A percentile compares a stretch with the other conserved stretches of the same genome.
These are phyloP conservation scores for Chiroxiphia lanceolata DNA, from an alignment of 2,797 vertebrate species.

Conservation along the genomic window DNA sequence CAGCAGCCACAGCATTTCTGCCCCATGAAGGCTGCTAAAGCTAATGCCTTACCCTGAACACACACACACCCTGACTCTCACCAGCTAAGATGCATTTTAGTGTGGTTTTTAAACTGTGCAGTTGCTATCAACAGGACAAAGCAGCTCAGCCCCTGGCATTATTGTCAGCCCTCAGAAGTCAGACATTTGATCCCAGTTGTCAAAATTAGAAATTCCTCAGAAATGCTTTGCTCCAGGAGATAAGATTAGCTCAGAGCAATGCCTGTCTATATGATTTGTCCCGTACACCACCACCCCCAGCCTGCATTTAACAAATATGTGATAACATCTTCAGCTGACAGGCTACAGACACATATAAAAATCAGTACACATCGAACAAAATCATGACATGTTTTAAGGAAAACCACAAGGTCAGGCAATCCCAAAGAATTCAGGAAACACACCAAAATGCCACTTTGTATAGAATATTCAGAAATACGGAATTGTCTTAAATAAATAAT, in stretches of 20 bases:
- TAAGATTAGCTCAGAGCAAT: constrained; percentile 38
- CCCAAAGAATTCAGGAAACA: neutral
- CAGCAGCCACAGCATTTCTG: constrained; percentile 63
- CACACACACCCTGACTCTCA: neutral
- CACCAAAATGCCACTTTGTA: neutral
- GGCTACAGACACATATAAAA: neutral
- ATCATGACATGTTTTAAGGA: neutral
- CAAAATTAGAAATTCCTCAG: constrained; percentile 68
- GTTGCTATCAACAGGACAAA: constrained; percentile 64
- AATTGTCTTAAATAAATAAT: neutral
- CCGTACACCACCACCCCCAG: neutral
- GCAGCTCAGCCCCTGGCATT: constrained; percentile 38
- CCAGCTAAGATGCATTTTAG: neutral
- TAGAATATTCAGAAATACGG: neutral
- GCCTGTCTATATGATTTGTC: neutral
- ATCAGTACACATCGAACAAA: accelerated
- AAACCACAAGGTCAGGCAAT: neutral
- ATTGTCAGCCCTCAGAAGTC: constrained; percentile 56
- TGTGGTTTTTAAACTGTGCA: neutral
- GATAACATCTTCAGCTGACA: neutral
- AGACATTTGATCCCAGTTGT: constrained; percentile 50
- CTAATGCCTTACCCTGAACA: constrained; percentile 30
- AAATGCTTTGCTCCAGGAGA: constrained; percentile 31
- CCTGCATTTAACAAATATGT: neutral
- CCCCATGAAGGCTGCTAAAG: constrained; percentile 47